A percentile compares a stretch with the other conserved stretches of the same genome.
Conservation (phyloP, 2,797 vertebrate genomes). For the Xiphorhynchus erythropygius region DNA sequence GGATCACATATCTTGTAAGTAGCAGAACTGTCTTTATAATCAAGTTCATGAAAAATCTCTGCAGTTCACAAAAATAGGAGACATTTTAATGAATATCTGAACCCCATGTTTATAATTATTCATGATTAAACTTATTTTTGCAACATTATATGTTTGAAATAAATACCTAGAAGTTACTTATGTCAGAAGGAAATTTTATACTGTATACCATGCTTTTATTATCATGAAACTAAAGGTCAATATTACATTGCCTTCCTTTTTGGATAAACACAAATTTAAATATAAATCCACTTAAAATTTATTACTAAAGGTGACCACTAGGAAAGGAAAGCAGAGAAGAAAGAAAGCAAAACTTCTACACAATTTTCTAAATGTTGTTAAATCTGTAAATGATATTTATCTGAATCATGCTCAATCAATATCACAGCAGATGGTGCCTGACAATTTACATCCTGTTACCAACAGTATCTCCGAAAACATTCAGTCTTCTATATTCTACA, state of each 20-base stretch:
- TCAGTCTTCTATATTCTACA: neutral
- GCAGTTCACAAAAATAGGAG: neutral
- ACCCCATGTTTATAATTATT: neutral
- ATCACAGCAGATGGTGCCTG: slow-evolving; percentile 30
- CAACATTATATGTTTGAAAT: neutral
- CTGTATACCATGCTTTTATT: neutral
- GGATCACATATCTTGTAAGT: neutral
- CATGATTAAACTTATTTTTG: neutral
- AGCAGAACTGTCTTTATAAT: neutral
- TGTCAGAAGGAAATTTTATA: neutral
- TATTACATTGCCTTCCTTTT: neutral
- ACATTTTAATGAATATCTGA: neutral
- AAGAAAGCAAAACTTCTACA: neutral
- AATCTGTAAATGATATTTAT: neutral
- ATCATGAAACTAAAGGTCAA: neutral
- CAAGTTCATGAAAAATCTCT: neutral
- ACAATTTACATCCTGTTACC: slow-evolving; percentile 17
- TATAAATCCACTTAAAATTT: neutral
- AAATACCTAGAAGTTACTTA: neutral
- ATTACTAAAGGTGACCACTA: neutral
- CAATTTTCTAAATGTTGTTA: neutral
- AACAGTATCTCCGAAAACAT: neutral
- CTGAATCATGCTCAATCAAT: slow-evolving; percentile 7
- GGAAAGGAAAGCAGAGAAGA: neutral
- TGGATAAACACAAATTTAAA: neutral